Conservation (phyloP, 2,797 vertebrate genomes). For the Sebastes flavidus region DNA sequence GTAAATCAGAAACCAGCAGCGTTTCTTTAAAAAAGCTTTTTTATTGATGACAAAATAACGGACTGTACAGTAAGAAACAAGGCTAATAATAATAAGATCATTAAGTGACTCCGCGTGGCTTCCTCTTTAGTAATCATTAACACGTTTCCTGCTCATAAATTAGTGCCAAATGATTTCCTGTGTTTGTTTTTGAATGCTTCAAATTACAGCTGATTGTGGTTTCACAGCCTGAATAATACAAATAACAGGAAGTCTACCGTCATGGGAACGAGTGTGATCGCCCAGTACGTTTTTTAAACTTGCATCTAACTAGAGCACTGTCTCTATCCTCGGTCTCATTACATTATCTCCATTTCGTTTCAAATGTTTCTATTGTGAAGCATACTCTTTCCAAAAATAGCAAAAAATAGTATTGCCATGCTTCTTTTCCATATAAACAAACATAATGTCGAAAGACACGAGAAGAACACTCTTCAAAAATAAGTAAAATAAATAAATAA, state of each 20-base stretch:
- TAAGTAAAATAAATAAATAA: too few relatives aligned
- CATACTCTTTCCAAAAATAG: too few relatives aligned
- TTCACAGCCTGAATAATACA: neutral
- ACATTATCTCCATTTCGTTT: too few relatives aligned
- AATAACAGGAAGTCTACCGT: neutral
- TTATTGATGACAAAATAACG: neutral
- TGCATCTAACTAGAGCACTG: neutral
- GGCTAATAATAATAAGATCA: neutral
- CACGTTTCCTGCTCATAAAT: neutral
- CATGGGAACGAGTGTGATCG: neutral
- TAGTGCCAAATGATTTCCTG: neutral
- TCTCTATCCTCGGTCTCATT: neutral
- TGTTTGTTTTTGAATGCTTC: constrained; percentile 1
- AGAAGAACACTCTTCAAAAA: too few relatives aligned
- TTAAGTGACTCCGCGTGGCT: neutral
- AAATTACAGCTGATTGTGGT: neutral
- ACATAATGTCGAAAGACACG: too few relatives aligned
- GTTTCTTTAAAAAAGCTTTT: neutral
- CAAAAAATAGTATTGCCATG: too few relatives aligned
- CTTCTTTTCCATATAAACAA: too few relatives aligned
- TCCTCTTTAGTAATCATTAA: neutral
- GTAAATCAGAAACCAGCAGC: neutral
- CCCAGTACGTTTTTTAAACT: neutral
- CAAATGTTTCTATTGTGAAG: too few relatives aligned
- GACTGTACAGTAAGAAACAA: neutral